Base-by-base conservation (phyloP, 2,797 vertebrate species). In the Anguilla pacifica region DNA sequence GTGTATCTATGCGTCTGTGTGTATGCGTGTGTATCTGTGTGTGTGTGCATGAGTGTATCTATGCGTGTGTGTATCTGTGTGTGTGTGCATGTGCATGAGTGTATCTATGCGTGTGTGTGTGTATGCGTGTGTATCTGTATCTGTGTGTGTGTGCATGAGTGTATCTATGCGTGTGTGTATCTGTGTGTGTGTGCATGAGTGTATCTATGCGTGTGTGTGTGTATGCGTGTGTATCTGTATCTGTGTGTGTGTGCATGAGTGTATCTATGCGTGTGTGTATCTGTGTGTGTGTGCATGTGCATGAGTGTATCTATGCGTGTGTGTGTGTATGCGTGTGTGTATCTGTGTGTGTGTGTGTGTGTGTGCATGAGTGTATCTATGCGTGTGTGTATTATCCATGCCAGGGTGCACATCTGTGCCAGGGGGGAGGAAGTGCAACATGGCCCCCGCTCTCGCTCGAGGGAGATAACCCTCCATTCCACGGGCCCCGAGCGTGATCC, bases 301-400 rank as follows among this genome's bases (percentile, higher is more conserved):
- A n/a, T n/a, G n/a, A n/a, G n/a, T n/a, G n/a, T n/a, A n/a, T n/a
- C n/a, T n/a, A 6, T 51, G 49, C 7, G 1, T 51, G 49, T 0
- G 49, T 51, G 49, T 51, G 31, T 31, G 31, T 31, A 0, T 31
- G 31, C 0, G 31, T 31, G 31, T 46, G 22, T 22, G 31, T 84
- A 10, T 55, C 0, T 85, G 17, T 22, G 57, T 19, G 17, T 61
- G 19, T 19, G 6, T 61, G 53, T 61, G 74, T 31, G 53, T n/a
- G 51, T 49, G 22, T 86, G 55, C 57, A 19, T 31, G 67, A 72
- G 64, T 77, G 53, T 43, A 13, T 43, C 1, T n/a, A 22, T 49
- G 64, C 57, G 28, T 55, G 46, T 43, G 19, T 82, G 31, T 77
- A 70, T 49, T 72, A 43, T 85, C 86, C 90, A 93, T 91, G 86